Base-by-base conservation (phyloP, 2,113 vertebrate species). In the Heterochromis multidens region DNA sequence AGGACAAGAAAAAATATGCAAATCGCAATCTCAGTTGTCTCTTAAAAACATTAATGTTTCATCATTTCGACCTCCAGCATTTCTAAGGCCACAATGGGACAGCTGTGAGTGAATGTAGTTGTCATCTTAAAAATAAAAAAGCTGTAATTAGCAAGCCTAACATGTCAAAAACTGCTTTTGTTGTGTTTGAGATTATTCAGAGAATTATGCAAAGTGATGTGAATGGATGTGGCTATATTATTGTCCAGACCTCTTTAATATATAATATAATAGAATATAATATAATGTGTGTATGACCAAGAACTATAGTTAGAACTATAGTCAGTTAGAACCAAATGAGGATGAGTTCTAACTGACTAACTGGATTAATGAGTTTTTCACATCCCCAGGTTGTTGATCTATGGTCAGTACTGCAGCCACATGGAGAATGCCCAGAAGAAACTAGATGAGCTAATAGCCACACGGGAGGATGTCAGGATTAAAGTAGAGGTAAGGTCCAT, bases 361-460 rank as follows among this genome's bases (percentile, higher is more conserved):
- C 62, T 7, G 23, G 17, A 81, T 56, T 87, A 57, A 90, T 35
- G 12, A 2, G n/a, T 46, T 79, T 43, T 35, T 23, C 85, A 21
- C 65, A 57, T 80, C 52, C 35, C 1, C 93, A 99, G 99, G 96
- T 96, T 99, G 86, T 92, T 99, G 94, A 98, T 99, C 93, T 99
- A 99, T 0, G 98, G 98, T 14, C 97, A 97, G 79, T 99, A 99
- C 95, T 99, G 98, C 96, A 99, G 99, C 93, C 97, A 95, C 94
- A 98, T 99, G 97, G 99, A 99, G 37, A 97, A 96, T 0, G 98
- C 98, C 14, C 99, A 99, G 96, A 98, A 96, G 91, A 98, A 97
- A 0, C 96, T 99, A 93, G 98, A 97, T 84, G 97, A 98, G 80
- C 96, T 99, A 46, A 97, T 99, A 0, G 96, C 96, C 65, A 96